These are phyloP conservation scores for Clunio marinus DNA, from an alignment of 2,888 invertebrate genomes.

Conservation along the genomic window DNA sequence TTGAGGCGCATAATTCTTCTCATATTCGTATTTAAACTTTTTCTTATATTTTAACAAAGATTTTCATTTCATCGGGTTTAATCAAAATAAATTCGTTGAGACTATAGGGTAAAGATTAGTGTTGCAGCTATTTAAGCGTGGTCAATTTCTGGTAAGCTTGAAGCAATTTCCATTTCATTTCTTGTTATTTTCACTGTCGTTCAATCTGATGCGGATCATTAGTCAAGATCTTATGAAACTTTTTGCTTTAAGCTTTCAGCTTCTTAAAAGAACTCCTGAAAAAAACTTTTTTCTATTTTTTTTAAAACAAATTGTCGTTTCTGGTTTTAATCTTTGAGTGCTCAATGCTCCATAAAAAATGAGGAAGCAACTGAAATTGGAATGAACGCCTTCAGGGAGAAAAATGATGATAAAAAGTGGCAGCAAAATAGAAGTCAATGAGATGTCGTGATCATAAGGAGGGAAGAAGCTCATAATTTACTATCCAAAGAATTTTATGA, in stretches of 20 bases:
- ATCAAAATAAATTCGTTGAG: no score
- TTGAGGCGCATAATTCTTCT: no score
- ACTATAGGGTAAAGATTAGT: no score
- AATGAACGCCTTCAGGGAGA: background rate
- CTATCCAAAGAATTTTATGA: constrained; percentile 16
- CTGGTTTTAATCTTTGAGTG: background rate
- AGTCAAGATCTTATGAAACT: background rate
- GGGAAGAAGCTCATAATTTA: constrained; percentile 25
- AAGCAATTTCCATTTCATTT: no score
- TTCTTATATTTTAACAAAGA: no score
- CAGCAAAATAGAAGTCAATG: constrained; percentile 3
- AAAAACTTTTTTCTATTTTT: background rate
- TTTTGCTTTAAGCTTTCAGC: background rate
- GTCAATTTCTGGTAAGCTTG: background rate
- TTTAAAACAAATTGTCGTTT: background rate
- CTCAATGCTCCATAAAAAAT: background rate
- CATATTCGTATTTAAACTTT: no score
- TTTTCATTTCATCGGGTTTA: no score
- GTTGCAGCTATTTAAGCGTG: no score
- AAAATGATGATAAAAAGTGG: background rate
- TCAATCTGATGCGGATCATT: background rate
- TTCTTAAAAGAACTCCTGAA: background rate
- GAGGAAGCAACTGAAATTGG: background rate
- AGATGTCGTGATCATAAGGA: constrained; percentile 3
- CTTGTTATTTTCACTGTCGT: background rate